phyloP scores from a whole-genome alignment of 2,113 vertebrate genomes.

The Holacanthus passer region DNA sequence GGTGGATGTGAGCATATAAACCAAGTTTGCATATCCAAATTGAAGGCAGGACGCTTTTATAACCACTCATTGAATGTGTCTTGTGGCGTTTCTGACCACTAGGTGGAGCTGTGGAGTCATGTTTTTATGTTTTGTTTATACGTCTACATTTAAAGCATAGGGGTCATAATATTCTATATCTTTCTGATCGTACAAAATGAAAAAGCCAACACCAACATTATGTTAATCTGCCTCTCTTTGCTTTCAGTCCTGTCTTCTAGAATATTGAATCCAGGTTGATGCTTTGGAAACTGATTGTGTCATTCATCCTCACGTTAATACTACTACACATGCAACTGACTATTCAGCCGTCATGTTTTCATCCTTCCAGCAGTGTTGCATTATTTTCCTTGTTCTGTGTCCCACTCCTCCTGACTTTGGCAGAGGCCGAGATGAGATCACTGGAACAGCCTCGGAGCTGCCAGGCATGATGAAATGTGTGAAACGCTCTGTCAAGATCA shows the following conservation, averaged over 20 bases:
- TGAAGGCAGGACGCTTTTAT: neutral
- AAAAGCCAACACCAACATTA: neutral
- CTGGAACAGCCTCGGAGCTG: conserved; percentile 45
- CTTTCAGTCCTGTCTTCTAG: neutral
- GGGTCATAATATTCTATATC: neutral
- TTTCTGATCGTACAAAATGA: neutral
- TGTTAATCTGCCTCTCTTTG: neutral
- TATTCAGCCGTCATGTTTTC: neutral
- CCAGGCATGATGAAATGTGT: conserved; percentile 34
- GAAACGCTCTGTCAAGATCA: neutral
- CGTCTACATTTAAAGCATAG: neutral
- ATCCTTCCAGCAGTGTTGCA: neutral
- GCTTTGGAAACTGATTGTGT: neutral
- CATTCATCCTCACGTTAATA: neutral
- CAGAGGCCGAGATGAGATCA: conserved; percentile 60
- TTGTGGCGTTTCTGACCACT: neutral
- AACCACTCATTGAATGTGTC: neutral
- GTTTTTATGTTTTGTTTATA: neutral
- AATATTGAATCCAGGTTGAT: neutral
- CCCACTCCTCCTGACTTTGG: conserved; percentile 32
- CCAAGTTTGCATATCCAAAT: conserved; percentile 55
- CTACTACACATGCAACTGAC: neutral
- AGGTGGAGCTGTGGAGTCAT: neutral
- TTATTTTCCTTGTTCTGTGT: conserved; percentile 22
- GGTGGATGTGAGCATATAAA: neutral